These are phyloP conservation scores for Neosilurus mollespiculum DNA, from an alignment of 2,797 vertebrate species.

Conservation along the genomic window DNA sequence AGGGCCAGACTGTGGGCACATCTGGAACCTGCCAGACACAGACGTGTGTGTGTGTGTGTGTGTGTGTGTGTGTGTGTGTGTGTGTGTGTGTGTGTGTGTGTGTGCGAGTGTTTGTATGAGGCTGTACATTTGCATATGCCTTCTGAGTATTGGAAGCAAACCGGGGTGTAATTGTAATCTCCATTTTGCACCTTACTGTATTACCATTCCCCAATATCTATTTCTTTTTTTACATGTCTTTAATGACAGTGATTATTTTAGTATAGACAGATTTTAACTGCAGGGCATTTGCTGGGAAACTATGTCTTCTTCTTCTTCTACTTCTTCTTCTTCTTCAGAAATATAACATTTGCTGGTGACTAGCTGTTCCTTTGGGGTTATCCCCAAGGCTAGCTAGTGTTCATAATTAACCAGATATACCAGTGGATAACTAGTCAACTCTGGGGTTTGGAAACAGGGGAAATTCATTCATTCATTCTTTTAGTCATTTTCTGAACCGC, in stretches of 20 bases:
- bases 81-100: slow-evolving; percentile 23
- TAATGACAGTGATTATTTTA: slow-evolving; percentile 1
- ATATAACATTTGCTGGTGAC: slow-evolving; percentile 44
- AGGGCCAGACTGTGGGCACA: slow-evolving; percentile 46
- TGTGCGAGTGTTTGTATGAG: slow-evolving; percentile 3
- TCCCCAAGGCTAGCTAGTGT: slow-evolving; percentile 42
- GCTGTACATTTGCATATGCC: slow-evolving; percentile 7
- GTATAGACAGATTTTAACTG: slow-evolving; percentile 3
- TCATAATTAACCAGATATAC: neutral
- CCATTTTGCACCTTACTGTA: slow-evolving; percentile 37
- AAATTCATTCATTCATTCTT: no score
- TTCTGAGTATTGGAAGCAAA: slow-evolving; percentile 34
- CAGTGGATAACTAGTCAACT: neutral
- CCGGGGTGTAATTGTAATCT: slow-evolving; percentile 40
- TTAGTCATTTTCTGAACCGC: no score
- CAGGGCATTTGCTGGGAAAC: slow-evolving; percentile 25
- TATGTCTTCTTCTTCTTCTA: neutral
- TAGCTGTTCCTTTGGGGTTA: slow-evolving; percentile 69
- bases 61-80: slow-evolving; percentile 13
- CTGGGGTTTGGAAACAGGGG: no score
- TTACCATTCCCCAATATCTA: slow-evolving; percentile 9
- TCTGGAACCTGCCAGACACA: slow-evolving; percentile 42
- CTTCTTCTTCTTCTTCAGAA: neutral
- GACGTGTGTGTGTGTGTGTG: neutral
- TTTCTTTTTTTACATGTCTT: slow-evolving; percentile 3